Conservation (phyloP, 2,113 vertebrate species). For the Cepphus grylle region DNA sequence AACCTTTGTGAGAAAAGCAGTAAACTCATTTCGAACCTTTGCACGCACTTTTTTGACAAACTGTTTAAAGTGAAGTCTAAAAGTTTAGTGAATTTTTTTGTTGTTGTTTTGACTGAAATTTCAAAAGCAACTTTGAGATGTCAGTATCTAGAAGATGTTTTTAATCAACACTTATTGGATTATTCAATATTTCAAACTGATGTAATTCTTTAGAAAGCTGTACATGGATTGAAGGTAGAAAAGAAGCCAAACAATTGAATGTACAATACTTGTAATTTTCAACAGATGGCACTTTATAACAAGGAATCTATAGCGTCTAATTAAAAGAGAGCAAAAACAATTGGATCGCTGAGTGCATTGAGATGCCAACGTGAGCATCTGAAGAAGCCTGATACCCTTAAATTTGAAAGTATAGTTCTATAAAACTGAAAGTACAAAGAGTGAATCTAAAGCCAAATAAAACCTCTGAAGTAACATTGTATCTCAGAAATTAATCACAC, state of each 20-base stretch:
- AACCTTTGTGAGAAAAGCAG: background rate
- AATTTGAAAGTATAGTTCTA: background rate
- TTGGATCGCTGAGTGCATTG: background rate
- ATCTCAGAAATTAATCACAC: background rate
- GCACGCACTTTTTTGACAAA: background rate
- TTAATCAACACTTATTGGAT: background rate
- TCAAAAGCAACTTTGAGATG: background rate
- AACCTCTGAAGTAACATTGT: background rate
- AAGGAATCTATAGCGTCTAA: background rate
- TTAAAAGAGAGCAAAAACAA: background rate
- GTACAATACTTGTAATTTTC: background rate
- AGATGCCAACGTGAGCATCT: background rate
- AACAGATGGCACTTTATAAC: slow-evolving; percentile 39
- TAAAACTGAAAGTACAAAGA: background rate
- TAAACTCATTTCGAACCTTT: background rate
- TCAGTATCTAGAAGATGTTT: background rate
- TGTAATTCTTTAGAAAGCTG: background rate
- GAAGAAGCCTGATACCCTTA: background rate
- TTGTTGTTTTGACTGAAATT: background rate
- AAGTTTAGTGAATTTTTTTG: background rate
- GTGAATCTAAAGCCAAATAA: background rate
- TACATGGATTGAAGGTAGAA: background rate
- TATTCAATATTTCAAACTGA: background rate
- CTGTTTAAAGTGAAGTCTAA: background rate
- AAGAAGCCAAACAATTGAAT: background rate